Evolutionary conservation across 2,888 invertebrate species (phyloP), one percentile per base, ranked within the genome.

Genomic region (Trissoscelio sp.): DNA sequence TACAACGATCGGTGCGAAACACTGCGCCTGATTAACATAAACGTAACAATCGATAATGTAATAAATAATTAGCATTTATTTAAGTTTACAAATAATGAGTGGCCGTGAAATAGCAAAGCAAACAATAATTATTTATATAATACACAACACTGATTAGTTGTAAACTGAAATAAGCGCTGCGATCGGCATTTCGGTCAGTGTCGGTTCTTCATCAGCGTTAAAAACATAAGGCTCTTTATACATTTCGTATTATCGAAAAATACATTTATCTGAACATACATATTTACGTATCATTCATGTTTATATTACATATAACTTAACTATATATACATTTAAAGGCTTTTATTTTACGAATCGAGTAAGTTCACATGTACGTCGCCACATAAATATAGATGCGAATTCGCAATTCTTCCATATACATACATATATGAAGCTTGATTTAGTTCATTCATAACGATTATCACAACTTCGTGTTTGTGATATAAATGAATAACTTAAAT

Each of bases 221-320:
- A 58, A 77, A 67, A 62, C 39, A 18, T 53, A n/a, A 28, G 60
- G 58, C 46, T 69, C 62, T 73, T 67, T 70, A 83, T 79, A 84
- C 81, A 78, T 81, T 83, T 37, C 66, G 69, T 82, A 78, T 85
- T 86, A 85, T 88, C 84, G 86, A 88, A 88, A 89, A 87, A 88
- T 86, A 88, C 86, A 86, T 88, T 85, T 78, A 87, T 86, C 84
- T 86, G 84, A 85, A 85, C 86, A 85, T 86, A 83, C 83, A 82
- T 83, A 64, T 69, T 81, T 85, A 82, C 84, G 66, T 85, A 78
- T 24, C 85, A 83, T 85, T 75, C 81, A 82, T 84, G 83, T 81
- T 83, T 86, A 46, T 73, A 37, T 73, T 72, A 62, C 69, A 83
- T 79, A 66, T 69, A 70, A 48, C 81, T 81, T 77, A 75, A 67